These are phyloP conservation scores for Drosophila kohkoa DNA, from an alignment of 1,140 invertebrate species.

Conservation along the genomic window DNA sequence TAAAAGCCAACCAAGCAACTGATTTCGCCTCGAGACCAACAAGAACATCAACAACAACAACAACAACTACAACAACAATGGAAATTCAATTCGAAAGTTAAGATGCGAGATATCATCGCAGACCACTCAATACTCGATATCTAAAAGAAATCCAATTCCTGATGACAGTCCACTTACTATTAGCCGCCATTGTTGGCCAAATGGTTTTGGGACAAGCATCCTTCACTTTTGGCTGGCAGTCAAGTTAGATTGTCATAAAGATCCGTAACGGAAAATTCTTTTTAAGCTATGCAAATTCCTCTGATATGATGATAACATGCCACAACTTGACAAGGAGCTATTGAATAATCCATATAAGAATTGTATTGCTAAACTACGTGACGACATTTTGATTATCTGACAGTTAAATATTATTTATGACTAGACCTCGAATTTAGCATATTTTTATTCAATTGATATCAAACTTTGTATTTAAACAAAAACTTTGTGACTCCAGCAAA, in stretches of 20 bases:
- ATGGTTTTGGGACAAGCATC: conserved; percentile 8
- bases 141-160: background rate
- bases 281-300: conserved; percentile 18
- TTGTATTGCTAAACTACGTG: too few relatives aligned
- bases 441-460: too few relatives aligned
- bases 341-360: background rate
- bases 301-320: background rate
- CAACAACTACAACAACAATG: conserved; percentile 56
- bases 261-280: background rate
- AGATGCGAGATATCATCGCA: conserved; percentile 58
- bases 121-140: conserved; percentile 24
- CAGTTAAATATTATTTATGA: too few relatives aligned
- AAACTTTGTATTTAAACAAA: too few relatives aligned
- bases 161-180: conserved; percentile 7
- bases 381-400: too few relatives aligned
- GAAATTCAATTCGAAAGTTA: conserved; percentile 63
- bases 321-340: background rate
- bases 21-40: conserved; percentile 10
- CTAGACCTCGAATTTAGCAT: too few relatives aligned
- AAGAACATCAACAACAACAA: conserved; percentile 1
- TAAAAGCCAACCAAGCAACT: conserved; percentile 42
- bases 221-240: conserved; percentile 8
- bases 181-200: conserved; percentile 26
- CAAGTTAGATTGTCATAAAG: conserved; percentile 5
- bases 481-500: too few relatives aligned